Percentiles rank a stretch among this genome's conserved stretches.
Evolutionary conservation across 1,140 invertebrate genomes (phyloP).

Genomic region (Mactra quadrangularis): DNA sequence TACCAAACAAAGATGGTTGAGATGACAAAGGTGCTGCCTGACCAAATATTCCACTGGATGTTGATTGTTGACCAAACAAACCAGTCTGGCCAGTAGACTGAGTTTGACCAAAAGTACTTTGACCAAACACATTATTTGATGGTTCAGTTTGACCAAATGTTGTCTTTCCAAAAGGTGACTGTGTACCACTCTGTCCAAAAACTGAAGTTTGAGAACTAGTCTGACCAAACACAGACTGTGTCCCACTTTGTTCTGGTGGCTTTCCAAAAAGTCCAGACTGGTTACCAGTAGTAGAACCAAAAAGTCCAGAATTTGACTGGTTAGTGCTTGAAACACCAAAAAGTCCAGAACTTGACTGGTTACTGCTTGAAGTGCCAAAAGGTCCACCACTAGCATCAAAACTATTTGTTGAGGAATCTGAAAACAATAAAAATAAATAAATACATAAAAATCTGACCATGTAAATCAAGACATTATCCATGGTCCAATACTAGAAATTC

Average conservation of each 20-base stretch:
- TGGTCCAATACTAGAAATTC: too few relatives aligned
- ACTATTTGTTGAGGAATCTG: too few relatives aligned
- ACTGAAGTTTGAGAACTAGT: constrained; percentile 26
- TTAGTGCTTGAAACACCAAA: constrained; percentile 15
- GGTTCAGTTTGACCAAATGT: background rate
- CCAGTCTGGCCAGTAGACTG: constrained; percentile 2
- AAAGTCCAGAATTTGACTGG: constrained; percentile 30
- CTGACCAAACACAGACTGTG: constrained; percentile 49
- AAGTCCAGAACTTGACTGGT: constrained; percentile 33
- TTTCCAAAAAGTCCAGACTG: constrained; percentile 44
- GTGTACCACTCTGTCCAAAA: constrained; percentile 29
- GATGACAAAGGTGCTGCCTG: background rate
- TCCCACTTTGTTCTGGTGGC: constrained; percentile 34
- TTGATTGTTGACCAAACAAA: constrained; percentile 11
- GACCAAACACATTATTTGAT: background rate
- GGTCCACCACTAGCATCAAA: constrained; percentile 2
- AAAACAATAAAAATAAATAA: too few relatives aligned
- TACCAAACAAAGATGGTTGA: constrained; percentile 1
- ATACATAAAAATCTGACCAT: too few relatives aligned
- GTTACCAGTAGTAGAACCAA: constrained; percentile 31
- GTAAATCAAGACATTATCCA: too few relatives aligned
- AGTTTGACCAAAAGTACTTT: constrained; percentile 19
- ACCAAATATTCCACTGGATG: constrained; percentile 1
- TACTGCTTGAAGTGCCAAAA: constrained; percentile 15
- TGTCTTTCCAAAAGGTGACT: constrained; percentile 41